A percentile compares a stretch with the other conserved stretches of the same genome.
Evolutionary conservation across 2,113 vertebrate species (phyloP).

Genomic region (Eulemur macaco): DNA sequence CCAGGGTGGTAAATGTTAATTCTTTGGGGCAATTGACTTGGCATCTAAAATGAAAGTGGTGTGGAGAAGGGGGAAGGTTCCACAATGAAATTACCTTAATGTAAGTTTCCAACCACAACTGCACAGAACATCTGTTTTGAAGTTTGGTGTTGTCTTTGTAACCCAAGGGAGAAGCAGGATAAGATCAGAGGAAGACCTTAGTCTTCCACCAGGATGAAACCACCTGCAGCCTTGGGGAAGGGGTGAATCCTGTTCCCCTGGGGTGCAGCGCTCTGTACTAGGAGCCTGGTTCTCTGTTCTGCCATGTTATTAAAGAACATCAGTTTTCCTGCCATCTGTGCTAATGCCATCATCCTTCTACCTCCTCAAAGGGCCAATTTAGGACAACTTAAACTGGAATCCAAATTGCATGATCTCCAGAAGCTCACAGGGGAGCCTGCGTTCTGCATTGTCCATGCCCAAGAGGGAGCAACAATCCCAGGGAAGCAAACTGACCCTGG

Average conservation of each 20-base stretch:
- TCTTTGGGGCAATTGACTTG: not conserved
- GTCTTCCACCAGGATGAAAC: not conserved
- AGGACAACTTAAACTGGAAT: conserved; percentile 48
- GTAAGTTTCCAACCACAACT: conserved; percentile 58
- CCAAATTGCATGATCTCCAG: not conserved
- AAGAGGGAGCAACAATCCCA: not conserved
- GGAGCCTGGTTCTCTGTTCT: not conserved
- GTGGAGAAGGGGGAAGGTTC: not conserved
- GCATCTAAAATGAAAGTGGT: conserved; percentile 57
- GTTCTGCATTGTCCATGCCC: not conserved
- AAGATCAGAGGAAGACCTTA: conserved; percentile 68
- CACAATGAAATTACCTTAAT: conserved; percentile 64
- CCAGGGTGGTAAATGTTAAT: not conserved
- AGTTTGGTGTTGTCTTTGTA: conserved; percentile 63
- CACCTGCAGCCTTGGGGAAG: not conserved
- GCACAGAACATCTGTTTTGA: conserved; percentile 62
- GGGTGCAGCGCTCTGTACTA: not conserved
- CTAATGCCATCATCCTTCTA: not conserved
- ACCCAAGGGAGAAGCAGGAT: conserved; percentile 49
- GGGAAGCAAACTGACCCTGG: not conserved
- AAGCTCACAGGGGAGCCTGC: not conserved
- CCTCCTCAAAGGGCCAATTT: not conserved
- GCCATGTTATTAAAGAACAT: not conserved
- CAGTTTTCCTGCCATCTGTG: not conserved
- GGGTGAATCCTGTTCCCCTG: not conserved